Base-by-base conservation (phyloP, 2,888 invertebrate genomes). In the Zhuqinia jingwanae region DNA sequence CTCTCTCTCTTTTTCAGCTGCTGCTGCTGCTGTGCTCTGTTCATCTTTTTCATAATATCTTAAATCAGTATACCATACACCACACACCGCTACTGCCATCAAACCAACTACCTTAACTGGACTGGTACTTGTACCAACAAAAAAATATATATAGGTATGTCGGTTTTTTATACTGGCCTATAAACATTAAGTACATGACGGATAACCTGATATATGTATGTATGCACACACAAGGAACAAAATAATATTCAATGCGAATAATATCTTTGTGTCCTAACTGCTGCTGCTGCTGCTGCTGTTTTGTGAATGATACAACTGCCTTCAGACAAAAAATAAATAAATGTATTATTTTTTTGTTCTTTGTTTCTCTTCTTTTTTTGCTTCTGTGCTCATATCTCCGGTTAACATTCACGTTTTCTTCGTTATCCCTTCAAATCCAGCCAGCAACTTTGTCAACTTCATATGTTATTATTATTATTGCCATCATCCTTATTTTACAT, bases 361-460 rank as follows among this genome's bases (percentile, higher is more conserved):
- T 70, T 42, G 68, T 68, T 70, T 70, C 25, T 8, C n/a, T 42
- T 25, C 22, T 70, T 70, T 25, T 75, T n/a, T n/a, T n/a, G n/a
- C 56, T 75, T 73, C 75, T n/a, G 8, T 53, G 27, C 20, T 75
- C 56, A 53, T 75, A 75, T 75, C 75, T 75, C 22, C 30, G 36
- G 56, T 36, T 75, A 53, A 56, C 75, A 75, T 75, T 75, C 75
- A 75, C 75, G 53, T 77, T 60, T 36, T 45, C 25, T 45, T 10
- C 25, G 58, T 60, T 77, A 77, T 58, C 77, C 77, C 77, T 60
- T 77, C 77, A 77, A 77, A 77, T 58, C 60, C 58, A 60, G 77
- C 58, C 20, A 45, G 60, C 58, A 45, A 60, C 58, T 60, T 60
- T 77, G 77, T 60, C 58, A 77, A 77, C 60, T 77, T 77, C 77